phyloP scores from a whole-genome alignment of 2,113 vertebrate species.

The Mormyrus iriodes region DNA sequence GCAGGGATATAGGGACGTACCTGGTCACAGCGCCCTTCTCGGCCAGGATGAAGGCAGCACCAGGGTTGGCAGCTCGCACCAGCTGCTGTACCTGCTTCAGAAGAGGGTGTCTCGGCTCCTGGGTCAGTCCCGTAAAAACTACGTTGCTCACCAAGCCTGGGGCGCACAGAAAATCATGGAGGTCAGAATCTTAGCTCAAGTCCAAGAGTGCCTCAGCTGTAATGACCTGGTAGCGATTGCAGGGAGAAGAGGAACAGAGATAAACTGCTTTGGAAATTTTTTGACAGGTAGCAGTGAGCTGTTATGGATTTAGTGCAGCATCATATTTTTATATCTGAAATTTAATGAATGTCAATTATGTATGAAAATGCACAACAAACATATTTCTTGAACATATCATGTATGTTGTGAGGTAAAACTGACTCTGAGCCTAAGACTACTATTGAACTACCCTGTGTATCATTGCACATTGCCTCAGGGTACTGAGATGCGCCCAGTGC shows the following conservation, averaged over 20 bases:
- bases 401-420: not conserved
- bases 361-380: not conserved
- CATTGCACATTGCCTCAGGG: not conserved
- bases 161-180: conserved; percentile 25
- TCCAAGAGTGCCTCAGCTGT: not conserved
- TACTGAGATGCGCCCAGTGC: not conserved
- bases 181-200: not conserved
- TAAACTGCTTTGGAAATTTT: not conserved
- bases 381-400: not conserved
- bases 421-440: not conserved
- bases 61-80: conserved; percentile 80
- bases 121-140: conserved; percentile 78
- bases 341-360: not conserved
- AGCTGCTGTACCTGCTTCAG: conserved; percentile 76
- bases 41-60: conserved; percentile 75
- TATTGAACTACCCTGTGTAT: not conserved
- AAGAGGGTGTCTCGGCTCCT: conserved; percentile 74
- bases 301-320: not conserved
- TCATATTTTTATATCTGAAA: not conserved
- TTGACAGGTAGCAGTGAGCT: not conserved
- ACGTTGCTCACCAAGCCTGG: conserved; percentile 82
- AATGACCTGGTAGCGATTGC: not conserved
- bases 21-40: conserved; percentile 83
- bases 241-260: not conserved
- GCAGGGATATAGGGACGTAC: conserved; percentile 46